Base-by-base conservation (phyloP, 2,797 vertebrate species). In the Podarcis lilfordi region DNA sequence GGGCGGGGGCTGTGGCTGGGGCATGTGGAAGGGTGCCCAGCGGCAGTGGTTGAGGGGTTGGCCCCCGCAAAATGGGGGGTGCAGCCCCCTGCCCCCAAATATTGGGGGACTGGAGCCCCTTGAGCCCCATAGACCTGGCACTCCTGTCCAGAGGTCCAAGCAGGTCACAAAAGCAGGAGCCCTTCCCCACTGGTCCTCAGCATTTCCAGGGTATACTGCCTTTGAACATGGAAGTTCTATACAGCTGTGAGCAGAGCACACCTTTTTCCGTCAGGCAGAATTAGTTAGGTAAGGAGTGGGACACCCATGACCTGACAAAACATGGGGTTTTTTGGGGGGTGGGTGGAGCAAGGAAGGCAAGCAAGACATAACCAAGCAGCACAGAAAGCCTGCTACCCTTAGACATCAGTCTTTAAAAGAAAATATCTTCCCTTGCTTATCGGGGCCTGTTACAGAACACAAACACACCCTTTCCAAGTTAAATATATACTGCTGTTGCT, bases 401-500 rank as follows among this genome's bases (percentile, higher is more conserved):
- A 5, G 87, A 83, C 68, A 45, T 86, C 68, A 50, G 17, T 43
- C 35, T 15, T 32, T 32, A 87, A 55, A 88, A 35, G 8, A 84
- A 72, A 0, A 13, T 50, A 27, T 75, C 86, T 50, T 27, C 43
- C 27, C 66, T n/a, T 80, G 89, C 43, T 74, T 80, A 91, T 74
- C 25, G 79, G 17, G 81, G 1, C 88, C 35, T n/a, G 88, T 17
- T 43, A 7, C 35, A 35, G 27, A 90, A 86, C 55, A 72, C 64
- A 91, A 5, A n/a, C 40, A 87, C 71, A n/a, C 40, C 29, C 89
- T 45, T 87, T 86, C 85, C 77, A 89, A 93, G 91, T 84, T 84
- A 92, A 91, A 92, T 82, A 89, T 80, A 92, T 85, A 86, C 92
- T 84, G 72, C 92, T 76, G 95, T 92, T 95, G 94, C 96, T 92